Evolutionary conservation across 2,888 invertebrate species (phyloP).

Genomic region (Spilarctia lutea): DNA sequence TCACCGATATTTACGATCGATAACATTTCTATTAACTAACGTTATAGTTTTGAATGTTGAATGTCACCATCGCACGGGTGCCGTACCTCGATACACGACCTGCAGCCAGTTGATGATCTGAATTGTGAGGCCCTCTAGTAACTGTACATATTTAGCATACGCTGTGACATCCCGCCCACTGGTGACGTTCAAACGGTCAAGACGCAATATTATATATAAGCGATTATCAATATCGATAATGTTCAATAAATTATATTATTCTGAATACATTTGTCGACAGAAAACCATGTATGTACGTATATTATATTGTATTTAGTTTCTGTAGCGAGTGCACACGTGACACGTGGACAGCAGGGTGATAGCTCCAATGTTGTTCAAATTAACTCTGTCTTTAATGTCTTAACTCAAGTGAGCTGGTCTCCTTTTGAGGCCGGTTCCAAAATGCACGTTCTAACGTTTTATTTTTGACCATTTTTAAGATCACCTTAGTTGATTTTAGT

Average conservation of each 20-base stretch:
- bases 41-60: slow-evolving; percentile 17
- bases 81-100: background rate
- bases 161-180: slow-evolving; percentile 13
- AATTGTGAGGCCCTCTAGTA: slow-evolving; percentile 9
- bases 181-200: slow-evolving; percentile 22
- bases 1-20: slow-evolving; percentile 20
- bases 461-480: background rate
- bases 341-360: background rate
- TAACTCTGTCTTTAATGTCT: background rate
- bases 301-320: slow-evolving; percentile 20
- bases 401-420: background rate
- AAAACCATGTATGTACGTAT: slow-evolving; percentile 18
- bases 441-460: background rate
- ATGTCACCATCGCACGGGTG: background rate
- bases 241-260: slow-evolving; percentile 27
- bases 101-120: slow-evolving; percentile 4
- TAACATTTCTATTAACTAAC: slow-evolving; percentile 19
- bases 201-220: slow-evolving; percentile 13
- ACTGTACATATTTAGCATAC: slow-evolving; percentile 32
- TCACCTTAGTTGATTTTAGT: background rate
- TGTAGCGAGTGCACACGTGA: background rate
- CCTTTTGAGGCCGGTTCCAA: background rate
- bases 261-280: slow-evolving; percentile 15
- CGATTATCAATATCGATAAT: slow-evolving; percentile 21
- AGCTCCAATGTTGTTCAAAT: background rate